A percentile compares a stretch with the other conserved stretches of the same genome.
phyloP scores from a whole-genome alignment of 2,113 vertebrate genomes.

The Takifugu bimaculatus region DNA sequence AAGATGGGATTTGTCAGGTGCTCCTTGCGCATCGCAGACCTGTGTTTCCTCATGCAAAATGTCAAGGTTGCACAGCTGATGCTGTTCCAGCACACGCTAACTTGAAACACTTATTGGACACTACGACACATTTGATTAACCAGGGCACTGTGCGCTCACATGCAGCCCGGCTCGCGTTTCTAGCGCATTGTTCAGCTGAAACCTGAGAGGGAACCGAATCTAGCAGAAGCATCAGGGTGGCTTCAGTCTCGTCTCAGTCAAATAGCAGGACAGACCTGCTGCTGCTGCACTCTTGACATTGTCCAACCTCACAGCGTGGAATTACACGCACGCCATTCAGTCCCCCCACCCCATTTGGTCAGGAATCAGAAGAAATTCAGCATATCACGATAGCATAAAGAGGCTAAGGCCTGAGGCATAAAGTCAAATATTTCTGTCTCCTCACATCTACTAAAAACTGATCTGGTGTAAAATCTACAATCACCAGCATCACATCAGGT shows the following conservation, averaged over 20 bases:
- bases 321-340: slow-evolving; percentile 65
- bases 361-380: slow-evolving; percentile 53
- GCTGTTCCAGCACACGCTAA: slow-evolving; percentile 16
- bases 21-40: not conserved
- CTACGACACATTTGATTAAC: slow-evolving; percentile 65
- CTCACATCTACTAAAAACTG: no score
- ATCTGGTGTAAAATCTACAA: no score
- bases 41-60: not conserved
- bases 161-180: slow-evolving; percentile 67
- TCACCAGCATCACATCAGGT: no score
- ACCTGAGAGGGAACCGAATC: slow-evolving; percentile 75
- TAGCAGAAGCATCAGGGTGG: slow-evolving; percentile 48
- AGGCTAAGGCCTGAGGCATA: not conserved
- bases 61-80: not conserved
- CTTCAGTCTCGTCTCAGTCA: slow-evolving; percentile 53
- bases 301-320: slow-evolving; percentile 65
- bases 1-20: no score
- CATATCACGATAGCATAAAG: slow-evolving; percentile 19
- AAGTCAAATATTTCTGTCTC: no score
- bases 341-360: slow-evolving; percentile 50
- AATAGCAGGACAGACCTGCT: slow-evolving; percentile 46
- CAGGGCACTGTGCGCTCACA: slow-evolving; percentile 65
- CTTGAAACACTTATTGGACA: slow-evolving; percentile 60
- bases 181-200: slow-evolving; percentile 71
- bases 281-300: slow-evolving; percentile 64